These are phyloP conservation scores for Cephus nigrinus DNA, from an alignment of 2,888 invertebrate genomes.

Conservation along the genomic window DNA sequence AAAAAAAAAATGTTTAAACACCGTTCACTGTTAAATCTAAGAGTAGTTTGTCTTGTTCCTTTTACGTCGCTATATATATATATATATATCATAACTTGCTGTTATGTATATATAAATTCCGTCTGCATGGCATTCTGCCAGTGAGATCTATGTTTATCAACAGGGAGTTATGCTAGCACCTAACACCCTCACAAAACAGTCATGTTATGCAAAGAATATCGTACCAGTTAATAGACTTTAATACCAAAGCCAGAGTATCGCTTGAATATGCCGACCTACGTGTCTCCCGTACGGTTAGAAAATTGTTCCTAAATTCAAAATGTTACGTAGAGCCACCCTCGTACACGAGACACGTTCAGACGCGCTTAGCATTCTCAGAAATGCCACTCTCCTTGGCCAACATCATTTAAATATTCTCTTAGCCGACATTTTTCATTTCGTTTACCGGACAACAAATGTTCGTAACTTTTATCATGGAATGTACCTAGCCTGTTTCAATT, in stretches of 20 bases:
- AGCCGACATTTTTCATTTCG: not conserved
- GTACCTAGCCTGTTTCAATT: not conserved
- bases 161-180: slow-evolving; percentile 33
- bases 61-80: not conserved
- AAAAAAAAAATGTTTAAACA: not conserved
- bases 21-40: not conserved
- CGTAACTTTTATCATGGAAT: no score
- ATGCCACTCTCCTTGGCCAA: not conserved
- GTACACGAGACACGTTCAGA: not conserved
- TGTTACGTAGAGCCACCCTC: not conserved
- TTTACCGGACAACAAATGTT: no score
- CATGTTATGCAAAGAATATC: not conserved
- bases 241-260: not conserved
- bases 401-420: not conserved
- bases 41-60: not conserved
- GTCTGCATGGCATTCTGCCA: slow-evolving; percentile 40
- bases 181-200: not conserved
- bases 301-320: not conserved
- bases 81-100: not conserved
- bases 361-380: not conserved
- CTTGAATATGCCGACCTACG: not conserved
- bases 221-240: not conserved
- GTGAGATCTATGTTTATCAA: slow-evolving; percentile 42
- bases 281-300: not conserved
- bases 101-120: not conserved